Evolutionary conservation across 2,888 invertebrate genomes (phyloP).

Genomic region (Melitaea athalia): DNA sequence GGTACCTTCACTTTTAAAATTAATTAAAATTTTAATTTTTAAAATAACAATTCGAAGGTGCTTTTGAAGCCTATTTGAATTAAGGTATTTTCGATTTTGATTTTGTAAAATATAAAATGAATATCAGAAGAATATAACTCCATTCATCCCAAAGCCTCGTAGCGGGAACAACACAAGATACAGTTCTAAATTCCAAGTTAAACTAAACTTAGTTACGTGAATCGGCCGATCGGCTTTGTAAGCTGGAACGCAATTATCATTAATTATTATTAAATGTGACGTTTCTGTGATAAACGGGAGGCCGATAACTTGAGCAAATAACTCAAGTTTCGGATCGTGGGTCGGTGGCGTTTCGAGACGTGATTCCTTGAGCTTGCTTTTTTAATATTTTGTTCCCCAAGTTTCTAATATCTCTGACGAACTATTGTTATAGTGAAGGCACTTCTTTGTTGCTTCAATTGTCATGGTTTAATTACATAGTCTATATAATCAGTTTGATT

Average conservation of each 20-base stretch:
- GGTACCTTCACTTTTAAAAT: too few relatives aligned
- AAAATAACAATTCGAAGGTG: too few relatives aligned
- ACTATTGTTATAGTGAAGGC: too few relatives aligned
- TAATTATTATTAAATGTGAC: constrained; percentile 83
- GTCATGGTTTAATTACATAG: too few relatives aligned
- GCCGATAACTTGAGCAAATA: constrained; percentile 80
- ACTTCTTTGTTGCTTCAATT: too few relatives aligned
- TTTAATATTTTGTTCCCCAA: background rate
- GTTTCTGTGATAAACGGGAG: constrained; percentile 75
- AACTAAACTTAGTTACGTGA: constrained; percentile 80
- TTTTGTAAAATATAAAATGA: background rate
- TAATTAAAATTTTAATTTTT: too few relatives aligned
- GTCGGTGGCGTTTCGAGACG: constrained; percentile 22
- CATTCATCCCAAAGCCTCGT: constrained; percentile 45
- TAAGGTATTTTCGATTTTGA: too few relatives aligned
- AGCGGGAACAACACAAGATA: constrained; percentile 75
- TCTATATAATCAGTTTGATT: too few relatives aligned
- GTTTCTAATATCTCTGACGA: background rate
- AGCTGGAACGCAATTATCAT: constrained; percentile 81
- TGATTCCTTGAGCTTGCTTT: constrained; percentile 27
- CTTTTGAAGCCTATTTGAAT: too few relatives aligned
- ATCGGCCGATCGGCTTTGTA: constrained; percentile 81
- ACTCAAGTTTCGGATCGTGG: constrained; percentile 55
- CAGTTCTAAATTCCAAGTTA: constrained; percentile 81
- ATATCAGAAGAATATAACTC: constrained; percentile 41